phyloP scores from a whole-genome alignment of 2,797 vertebrate genomes.

The Arnoldichthys spilopterus region DNA sequence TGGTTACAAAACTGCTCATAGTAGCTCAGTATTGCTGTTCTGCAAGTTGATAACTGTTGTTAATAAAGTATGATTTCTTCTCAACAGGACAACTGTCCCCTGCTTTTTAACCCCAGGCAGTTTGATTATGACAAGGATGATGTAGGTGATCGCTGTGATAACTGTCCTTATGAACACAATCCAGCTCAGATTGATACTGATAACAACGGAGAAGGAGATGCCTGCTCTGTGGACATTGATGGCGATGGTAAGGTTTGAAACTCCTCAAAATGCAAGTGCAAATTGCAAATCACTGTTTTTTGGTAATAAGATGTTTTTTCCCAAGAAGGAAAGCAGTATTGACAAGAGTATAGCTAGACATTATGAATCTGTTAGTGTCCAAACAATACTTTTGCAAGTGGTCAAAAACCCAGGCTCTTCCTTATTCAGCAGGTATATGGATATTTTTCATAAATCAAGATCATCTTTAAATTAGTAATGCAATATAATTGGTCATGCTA shows the following conservation, averaged over 20 bases:
- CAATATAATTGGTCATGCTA: too few species aligned
- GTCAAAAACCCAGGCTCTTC: too few species aligned
- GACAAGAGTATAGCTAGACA: too few species aligned
- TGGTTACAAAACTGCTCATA: slow-evolving; percentile 18
- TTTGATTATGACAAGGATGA: slow-evolving; percentile 97
- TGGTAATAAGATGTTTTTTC: too few species aligned
- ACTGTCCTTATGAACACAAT: slow-evolving; percentile 96
- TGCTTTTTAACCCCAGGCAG: slow-evolving; percentile 96
- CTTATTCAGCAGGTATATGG: too few species aligned
- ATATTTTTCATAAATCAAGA: too few species aligned
- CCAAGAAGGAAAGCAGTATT: too few species aligned
- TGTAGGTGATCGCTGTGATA: slow-evolving; percentile 96
- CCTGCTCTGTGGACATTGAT: slow-evolving; percentile 95
- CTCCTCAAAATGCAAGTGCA: neutral
- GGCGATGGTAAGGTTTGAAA: slow-evolving; percentile 88
- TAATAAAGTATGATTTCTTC: neutral
- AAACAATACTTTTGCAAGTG: too few species aligned
- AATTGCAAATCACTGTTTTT: neutral
- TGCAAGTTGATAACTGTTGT: neutral
- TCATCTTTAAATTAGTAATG: too few species aligned
- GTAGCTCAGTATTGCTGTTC: neutral
- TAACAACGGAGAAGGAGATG: slow-evolving; percentile 92
- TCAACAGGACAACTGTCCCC: slow-evolving; percentile 91
- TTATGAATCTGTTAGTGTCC: too few species aligned
- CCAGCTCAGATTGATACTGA: slow-evolving; percentile 96